Base-by-base conservation (phyloP, 2,888 invertebrate species). In the Metacarcinus magister region DNA sequence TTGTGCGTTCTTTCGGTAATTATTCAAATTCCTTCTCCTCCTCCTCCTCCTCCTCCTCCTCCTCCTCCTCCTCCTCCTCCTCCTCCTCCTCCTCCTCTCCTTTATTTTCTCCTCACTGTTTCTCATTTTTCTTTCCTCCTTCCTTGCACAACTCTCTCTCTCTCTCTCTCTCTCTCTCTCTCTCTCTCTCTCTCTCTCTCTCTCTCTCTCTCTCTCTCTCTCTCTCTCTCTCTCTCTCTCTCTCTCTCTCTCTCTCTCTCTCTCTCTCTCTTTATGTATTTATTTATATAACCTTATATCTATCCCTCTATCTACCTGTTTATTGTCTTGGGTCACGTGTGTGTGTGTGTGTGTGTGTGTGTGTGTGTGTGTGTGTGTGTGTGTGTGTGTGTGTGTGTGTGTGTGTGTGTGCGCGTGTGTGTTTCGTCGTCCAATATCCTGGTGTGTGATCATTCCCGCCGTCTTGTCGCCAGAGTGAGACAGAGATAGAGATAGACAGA, bases 171-270 rank as follows among this genome's bases (percentile, higher is more conserved):
- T 28, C 75, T 75, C 75, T 75, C 32, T 75, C 94, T 94, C 94
- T 94, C 94, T 67, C 67, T 67, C 67, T 67, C 67, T 67, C 67
- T 67, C 67, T 67, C 67, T 67, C 67, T 67, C 67, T 67, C 67
- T 67, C 67, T 67, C 67, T 67, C 67, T 67, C 67, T 67, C 67
- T 67, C 67, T 67, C 67, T 67, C 67, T 67, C 67, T 67, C 67
- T 67, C 67, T 67, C 67, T 67, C 67, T 67, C 67, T 67, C 67
- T 67, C 67, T 67, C 67, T 67, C 67, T 67, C 67, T 67, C 67
- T 67, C 67, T 67, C 67, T 67, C 67, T 67, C 67, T 67, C 67
- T 67, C 67, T 67, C 67, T 67, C 67, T 67, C 67, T 67, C 67
- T 67, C 67, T 67, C 67, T 67, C 67, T 67, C 67, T 67, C 67